phyloP scores from a whole-genome alignment of 2,113 vertebrate species.

The Silurus asotus region DNA sequence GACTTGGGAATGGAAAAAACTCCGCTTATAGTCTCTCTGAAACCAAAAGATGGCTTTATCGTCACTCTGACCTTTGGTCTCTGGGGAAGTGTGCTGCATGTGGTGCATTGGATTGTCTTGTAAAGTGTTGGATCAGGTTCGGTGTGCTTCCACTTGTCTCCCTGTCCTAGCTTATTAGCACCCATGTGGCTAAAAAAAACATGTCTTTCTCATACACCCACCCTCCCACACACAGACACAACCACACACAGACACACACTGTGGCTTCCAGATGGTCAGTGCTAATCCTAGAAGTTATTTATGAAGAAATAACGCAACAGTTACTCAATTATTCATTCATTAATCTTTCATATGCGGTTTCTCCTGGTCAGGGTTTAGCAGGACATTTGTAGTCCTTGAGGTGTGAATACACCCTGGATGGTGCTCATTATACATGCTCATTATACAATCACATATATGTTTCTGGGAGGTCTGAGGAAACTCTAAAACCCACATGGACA shows the following conservation, averaged over 20 bases:
- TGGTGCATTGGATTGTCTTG: slow-evolving; percentile 12
- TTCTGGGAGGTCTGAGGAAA: background rate
- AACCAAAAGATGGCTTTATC: slow-evolving; percentile 38
- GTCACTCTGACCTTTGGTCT: slow-evolving; percentile 38
- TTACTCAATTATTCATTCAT: background rate
- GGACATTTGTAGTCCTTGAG: background rate
- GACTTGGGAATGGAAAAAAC: background rate
- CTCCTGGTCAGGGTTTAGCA: background rate
- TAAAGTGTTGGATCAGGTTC: slow-evolving; percentile 17
- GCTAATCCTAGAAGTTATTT: background rate
- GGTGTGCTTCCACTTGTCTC: slow-evolving; percentile 29
- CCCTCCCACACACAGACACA: background rate
- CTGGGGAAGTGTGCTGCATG: background rate
- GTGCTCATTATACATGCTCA: background rate
- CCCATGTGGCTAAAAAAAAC: slow-evolving; percentile 35
- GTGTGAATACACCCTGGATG: background rate
- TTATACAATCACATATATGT: background rate
- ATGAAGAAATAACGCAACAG: background rate
- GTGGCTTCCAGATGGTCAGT: background rate
- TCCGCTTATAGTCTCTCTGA: background rate
- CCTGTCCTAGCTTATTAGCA: slow-evolving; percentile 5
- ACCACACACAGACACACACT: background rate
- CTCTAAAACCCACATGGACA: background rate
- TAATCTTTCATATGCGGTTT: background rate
- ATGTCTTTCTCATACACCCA: background rate